Base-by-base conservation (phyloP, 2,888 invertebrate species). In the Polydrusus tereticollis region DNA sequence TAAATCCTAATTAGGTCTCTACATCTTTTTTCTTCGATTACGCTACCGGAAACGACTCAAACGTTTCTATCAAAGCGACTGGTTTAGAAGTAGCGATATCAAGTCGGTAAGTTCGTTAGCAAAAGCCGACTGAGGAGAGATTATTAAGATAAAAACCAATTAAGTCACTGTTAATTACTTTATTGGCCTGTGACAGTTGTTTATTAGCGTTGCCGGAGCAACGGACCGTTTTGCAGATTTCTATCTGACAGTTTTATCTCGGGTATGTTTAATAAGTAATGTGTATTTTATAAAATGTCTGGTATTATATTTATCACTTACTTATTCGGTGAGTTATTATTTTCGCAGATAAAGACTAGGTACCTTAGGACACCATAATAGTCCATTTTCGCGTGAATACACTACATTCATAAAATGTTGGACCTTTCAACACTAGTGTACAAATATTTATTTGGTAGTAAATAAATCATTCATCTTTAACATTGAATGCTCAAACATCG, bases 111-210 rank as follows among this genome's bases (percentile, higher is more conserved):
- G 69, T 71, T 71, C 60, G 62, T 71, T 66, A 71, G 66, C 21
- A 45, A 66, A 70, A 43, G 57, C 66, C 66, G 62, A 67, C 70
- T 14, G 63, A 55, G 20, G 16, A 50, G 47, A 71, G 76, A 69
- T 72, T 65, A 74, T 72, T 73, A 73, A 76, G 80, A 78, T 79
- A 78, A 78, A 63, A 75, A 77, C 76, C 77, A 79, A 78, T 79
- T 78, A 77, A 79, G 77, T 79, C 79, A 64, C 75, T 72, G 76
- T 78, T 79, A 79, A 78, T 79, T 79, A 77, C 79, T 79, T 79
- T 77, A 79, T 79, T 77, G 78, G 78, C 60, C 67, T 76, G 78
- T 77, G 79, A 78, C 78, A 78, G 76, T 78, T 76, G 77, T 80
- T 80, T 79, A 79, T 78, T 78, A 77, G 75, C 75, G 75, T 74